Conservation (phyloP, 2,888 invertebrate species). For the Hydrotaea diabolus region DNA sequence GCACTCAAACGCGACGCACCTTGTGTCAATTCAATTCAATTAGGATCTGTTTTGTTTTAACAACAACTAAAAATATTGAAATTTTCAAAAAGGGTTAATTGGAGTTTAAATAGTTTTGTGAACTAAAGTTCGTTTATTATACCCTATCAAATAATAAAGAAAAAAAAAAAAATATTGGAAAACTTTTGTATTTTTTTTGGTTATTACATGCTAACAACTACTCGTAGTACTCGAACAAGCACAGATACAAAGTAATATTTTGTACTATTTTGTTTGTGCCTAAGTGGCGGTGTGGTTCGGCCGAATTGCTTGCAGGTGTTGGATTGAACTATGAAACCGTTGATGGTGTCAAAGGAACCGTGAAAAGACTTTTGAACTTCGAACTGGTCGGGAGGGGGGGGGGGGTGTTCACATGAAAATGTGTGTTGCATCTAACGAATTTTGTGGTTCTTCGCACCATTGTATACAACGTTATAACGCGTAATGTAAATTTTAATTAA, state of each 20-base stretch:
- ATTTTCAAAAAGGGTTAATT: slow-evolving; percentile 4
- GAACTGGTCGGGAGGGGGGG: too few species aligned
- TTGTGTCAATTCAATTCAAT: neutral
- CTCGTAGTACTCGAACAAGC: too few species aligned
- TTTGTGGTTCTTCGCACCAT: too few species aligned
- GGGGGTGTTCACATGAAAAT: neutral
- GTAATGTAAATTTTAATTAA: too few species aligned
- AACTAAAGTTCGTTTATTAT: neutral
- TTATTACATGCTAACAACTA: neutral
- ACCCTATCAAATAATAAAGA: neutral
- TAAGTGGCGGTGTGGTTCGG: neutral
- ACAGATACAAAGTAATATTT: neutral
- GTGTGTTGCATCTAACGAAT: too few species aligned
- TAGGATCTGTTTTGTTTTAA: neutral
- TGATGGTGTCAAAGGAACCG: neutral
- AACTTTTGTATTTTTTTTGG: neutral
- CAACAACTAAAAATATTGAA: neutral
- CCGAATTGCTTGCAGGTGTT: slow-evolving; percentile 1
- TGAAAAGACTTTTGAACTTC: too few species aligned
- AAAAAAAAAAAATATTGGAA: neutral
- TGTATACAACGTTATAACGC: too few species aligned
- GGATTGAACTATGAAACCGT: neutral
- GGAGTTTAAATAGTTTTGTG: slow-evolving; percentile 18
- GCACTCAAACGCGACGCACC: too few species aligned
- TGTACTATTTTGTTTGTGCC: neutral